phyloP scores from a whole-genome alignment of 1,140 invertebrate genomes.

The Macrocentrus cingulum region DNA sequence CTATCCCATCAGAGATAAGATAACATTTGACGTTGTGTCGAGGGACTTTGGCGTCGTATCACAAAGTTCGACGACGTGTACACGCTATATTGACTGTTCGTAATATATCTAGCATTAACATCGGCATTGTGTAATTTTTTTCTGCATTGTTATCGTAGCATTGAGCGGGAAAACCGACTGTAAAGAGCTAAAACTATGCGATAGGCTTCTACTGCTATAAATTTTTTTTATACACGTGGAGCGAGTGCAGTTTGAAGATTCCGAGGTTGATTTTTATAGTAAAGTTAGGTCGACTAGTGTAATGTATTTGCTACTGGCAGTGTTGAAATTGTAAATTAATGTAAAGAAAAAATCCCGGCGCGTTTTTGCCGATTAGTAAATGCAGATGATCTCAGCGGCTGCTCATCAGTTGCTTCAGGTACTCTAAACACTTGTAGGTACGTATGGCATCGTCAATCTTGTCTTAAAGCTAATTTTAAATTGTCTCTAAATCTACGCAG shows the following conservation, averaged over 20 bases:
- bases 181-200: no score
- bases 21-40: slow-evolving; percentile 10
- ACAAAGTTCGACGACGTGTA: not conserved
- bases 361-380: not conserved
- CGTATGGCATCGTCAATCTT: not conserved
- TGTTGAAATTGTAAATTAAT: no score
- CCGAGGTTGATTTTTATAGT: no score
- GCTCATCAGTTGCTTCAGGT: no score
- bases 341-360: no score
- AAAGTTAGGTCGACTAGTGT: no score
- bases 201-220: no score
- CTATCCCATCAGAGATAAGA: slow-evolving; percentile 14
- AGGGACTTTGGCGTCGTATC: slow-evolving; percentile 4
- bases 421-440: not conserved
- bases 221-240: no score
- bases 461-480: slow-evolving; percentile 3
- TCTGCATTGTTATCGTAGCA: not conserved
- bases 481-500: not conserved
- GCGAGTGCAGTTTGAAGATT: no score
- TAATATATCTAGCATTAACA: slow-evolving; percentile 5
- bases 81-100: not conserved
- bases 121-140: slow-evolving; percentile 3
- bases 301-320: no score
- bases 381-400: not conserved
- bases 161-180: no score